phyloP scores from a whole-genome alignment of 2,888 invertebrate species.

The Polydesmus complanatus region DNA sequence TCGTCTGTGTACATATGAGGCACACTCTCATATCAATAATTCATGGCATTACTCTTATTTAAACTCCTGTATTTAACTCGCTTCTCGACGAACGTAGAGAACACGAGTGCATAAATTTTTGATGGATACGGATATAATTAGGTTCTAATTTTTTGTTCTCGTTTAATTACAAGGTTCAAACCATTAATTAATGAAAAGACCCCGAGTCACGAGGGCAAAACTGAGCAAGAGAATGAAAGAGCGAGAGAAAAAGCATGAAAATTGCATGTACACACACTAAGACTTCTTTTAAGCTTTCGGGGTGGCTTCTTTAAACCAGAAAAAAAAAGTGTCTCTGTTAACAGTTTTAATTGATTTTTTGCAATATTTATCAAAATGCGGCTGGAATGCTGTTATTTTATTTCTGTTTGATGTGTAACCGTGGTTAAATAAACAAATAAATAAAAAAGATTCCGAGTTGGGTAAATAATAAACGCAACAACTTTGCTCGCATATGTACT shows the following conservation, averaged over 20 bases:
- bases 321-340: neutral
- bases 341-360: neutral
- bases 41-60: neutral
- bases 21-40: neutral
- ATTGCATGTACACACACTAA: neutral
- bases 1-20: neutral
- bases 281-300: neutral
- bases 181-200: neutral
- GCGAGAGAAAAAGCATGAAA: neutral
- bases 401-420: too few relatives aligned
- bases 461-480: too few relatives aligned
- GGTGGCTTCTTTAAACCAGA: neutral
- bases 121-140: conserved; percentile 1
- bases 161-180: conserved; percentile 3
- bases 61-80: neutral
- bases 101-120: conserved; percentile 2
- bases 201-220: neutral
- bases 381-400: neutral
- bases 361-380: neutral
- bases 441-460: too few relatives aligned
- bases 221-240: neutral
- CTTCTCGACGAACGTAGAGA: neutral
- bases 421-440: too few relatives aligned
- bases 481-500: too few relatives aligned
- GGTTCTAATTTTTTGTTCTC: neutral